A percentile compares a stretch with the other conserved stretches of the same genome.
These are phyloP conservation scores for Choristoneura rosaceana DNA, from an alignment of 2,888 invertebrate species.

Conservation along the genomic window DNA sequence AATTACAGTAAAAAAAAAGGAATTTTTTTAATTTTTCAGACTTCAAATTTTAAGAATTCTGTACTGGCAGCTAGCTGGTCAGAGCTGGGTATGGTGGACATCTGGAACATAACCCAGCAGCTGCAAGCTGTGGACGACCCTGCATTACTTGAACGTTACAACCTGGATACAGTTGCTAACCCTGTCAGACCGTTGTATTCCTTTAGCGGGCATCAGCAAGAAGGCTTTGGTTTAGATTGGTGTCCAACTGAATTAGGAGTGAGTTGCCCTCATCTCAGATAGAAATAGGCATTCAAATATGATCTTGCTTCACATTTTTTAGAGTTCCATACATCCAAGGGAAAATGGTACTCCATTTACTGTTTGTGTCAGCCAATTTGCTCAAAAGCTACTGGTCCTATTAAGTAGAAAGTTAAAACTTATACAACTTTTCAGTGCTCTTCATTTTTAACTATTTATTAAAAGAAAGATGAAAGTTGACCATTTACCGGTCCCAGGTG, in stretches of 20 bases:
- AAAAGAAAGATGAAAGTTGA: too few species aligned
- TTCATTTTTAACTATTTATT: too few species aligned
- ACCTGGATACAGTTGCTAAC: slow-evolving; percentile 85
- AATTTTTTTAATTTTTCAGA: slow-evolving; percentile 64
- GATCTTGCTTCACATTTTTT: too few species aligned
- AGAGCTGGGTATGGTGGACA: slow-evolving; percentile 95
- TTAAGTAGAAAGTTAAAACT: too few species aligned
- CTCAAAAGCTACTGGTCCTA: too few species aligned
- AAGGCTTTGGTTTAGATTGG: slow-evolving; percentile 99
- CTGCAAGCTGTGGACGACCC: slow-evolving; percentile 92
- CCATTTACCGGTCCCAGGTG: too few species aligned
- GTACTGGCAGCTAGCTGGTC: slow-evolving; percentile 97
- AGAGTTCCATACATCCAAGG: too few species aligned
- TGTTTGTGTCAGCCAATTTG: too few species aligned
- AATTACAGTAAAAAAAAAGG: too few species aligned
- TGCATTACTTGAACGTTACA: slow-evolving; percentile 86
- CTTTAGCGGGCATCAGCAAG: slow-evolving; percentile 96
- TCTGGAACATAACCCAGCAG: slow-evolving; percentile 95
- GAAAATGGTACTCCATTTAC: too few species aligned
- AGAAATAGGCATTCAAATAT: too few species aligned
- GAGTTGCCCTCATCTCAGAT: slow-evolving; percentile 51
- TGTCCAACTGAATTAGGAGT: slow-evolving; percentile 91
- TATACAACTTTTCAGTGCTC: too few species aligned
- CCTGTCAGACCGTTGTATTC: slow-evolving; percentile 90
- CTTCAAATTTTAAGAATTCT: slow-evolving; percentile 86